Evolutionary conservation across 2,113 vertebrate genomes (phyloP).

Genomic region (Spermophilus dauricus): DNA sequence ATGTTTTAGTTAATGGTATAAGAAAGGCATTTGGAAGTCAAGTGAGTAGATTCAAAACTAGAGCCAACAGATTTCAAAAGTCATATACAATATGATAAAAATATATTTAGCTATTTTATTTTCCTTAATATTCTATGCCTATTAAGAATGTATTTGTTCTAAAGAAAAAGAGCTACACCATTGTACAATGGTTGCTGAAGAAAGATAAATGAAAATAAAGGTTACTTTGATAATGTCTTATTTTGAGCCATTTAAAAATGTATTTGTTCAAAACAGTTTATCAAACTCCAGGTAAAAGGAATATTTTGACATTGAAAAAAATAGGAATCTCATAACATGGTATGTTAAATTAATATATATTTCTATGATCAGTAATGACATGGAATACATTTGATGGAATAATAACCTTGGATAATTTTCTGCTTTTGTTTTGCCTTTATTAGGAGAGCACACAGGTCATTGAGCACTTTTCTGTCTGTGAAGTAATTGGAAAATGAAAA

Average conservation of each 20-base stretch:
- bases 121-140: neutral
- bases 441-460: neutral
- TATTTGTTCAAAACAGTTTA: neutral
- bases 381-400: neutral
- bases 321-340: neutral
- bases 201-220: neutral
- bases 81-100: neutral
- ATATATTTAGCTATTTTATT: neutral
- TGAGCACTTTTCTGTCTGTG: neutral
- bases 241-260: neutral
- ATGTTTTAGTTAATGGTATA: neutral
- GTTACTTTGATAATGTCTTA: neutral
- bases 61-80: conserved; percentile 3
- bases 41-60: neutral
- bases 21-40: neutral
- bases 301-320: neutral
- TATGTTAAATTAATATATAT: neutral
- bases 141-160: neutral
- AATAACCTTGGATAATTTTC: neutral
- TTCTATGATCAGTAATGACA: neutral
- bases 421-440: neutral
- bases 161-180: neutral
- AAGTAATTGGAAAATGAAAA: neutral
- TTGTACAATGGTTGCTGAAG: neutral
- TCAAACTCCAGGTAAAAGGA: neutral